Conservation (phyloP, 2,888 invertebrate species). For the Actias luna region DNA sequence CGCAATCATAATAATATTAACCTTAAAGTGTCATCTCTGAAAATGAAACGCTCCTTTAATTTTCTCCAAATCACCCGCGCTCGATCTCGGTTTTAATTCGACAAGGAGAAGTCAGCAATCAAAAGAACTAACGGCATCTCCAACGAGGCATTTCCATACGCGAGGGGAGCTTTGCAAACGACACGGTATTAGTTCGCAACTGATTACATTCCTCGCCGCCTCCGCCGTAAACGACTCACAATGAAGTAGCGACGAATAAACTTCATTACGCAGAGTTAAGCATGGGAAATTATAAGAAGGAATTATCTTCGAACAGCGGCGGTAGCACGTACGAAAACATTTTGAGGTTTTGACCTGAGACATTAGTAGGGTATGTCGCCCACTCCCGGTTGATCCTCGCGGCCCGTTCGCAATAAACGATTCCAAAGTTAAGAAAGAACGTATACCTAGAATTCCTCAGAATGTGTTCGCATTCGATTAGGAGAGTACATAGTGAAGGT, state of each 20-base stretch:
- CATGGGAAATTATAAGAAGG: conserved; percentile 79
- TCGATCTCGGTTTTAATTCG: conserved; percentile 76
- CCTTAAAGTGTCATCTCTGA: conserved; percentile 63
- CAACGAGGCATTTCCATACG: conserved; percentile 79
- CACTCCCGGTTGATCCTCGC: conserved; percentile 45
- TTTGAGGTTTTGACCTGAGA: conserved; percentile 64
- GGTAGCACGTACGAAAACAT: conserved; percentile 66
- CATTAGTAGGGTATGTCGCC: conserved; percentile 56
- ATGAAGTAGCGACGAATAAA: conserved; percentile 79
- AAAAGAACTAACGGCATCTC: conserved; percentile 77
- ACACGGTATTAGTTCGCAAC: conserved; percentile 78
- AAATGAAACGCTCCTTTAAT: conserved; percentile 76
- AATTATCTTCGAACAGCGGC: conserved; percentile 74
- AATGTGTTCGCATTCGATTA: conserved; percentile 39
- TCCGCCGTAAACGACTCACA: conserved; percentile 71
- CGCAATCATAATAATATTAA: conserved; percentile 75
- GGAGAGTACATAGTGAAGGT: conserved; percentile 38
- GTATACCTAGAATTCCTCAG: conserved; percentile 45
- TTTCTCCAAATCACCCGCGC: conserved; percentile 70
- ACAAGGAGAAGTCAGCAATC: conserved; percentile 74
- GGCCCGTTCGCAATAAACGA: conserved; percentile 45
- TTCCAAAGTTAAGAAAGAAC: conserved; percentile 43
- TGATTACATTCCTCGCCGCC: conserved; percentile 77
- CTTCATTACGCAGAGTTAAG: conserved; percentile 79
- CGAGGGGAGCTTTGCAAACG: conserved; percentile 69